Percentiles rank a stretch among this genome's conserved stretches.
phyloP scores from a whole-genome alignment of 2,888 invertebrate species.

The Seladonia tumulorum region DNA sequence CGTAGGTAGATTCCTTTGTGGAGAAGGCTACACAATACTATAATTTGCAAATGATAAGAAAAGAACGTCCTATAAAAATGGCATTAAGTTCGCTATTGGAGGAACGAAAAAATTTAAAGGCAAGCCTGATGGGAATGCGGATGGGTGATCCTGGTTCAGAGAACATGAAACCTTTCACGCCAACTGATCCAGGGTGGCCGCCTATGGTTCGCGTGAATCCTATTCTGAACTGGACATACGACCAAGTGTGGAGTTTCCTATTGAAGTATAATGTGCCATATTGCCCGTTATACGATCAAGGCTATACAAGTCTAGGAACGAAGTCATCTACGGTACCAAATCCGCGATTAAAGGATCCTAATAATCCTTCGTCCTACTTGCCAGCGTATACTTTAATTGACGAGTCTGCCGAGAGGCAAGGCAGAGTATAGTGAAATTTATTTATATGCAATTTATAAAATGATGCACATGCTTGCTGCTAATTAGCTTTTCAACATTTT shows the following conservation, averaged over 20 bases:
- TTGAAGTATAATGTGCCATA: constrained; percentile 92
- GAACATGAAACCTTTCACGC: constrained; percentile 89
- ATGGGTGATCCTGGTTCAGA: constrained; percentile 93
- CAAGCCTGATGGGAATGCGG: constrained; percentile 96
- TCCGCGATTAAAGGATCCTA: constrained; percentile 77
- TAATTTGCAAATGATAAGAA: constrained; percentile 89
- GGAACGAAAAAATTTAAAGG: constrained; percentile 88
- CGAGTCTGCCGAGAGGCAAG: constrained; percentile 79
- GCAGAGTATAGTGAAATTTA: constrained; percentile 70
- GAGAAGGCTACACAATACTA: constrained; percentile 89
- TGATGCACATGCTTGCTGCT: constrained; percentile 9
- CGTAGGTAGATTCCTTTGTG: constrained; percentile 91
- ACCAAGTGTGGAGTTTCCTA: constrained; percentile 96
- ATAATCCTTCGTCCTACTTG: constrained; percentile 74
- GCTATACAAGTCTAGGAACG: constrained; percentile 86
- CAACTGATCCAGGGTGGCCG: constrained; percentile 97
- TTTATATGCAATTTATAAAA: constrained; percentile 11
- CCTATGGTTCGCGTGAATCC: constrained; percentile 95
- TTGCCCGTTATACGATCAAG: constrained; percentile 95
- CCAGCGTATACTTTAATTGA: constrained; percentile 80
- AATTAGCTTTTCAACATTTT: constrained; percentile 15
- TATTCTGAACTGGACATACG: constrained; percentile 95
- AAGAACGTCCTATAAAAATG: constrained; percentile 89
- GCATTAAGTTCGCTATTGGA: constrained; percentile 88
- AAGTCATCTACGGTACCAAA: constrained; percentile 77